phyloP scores from a whole-genome alignment of 1,140 invertebrate genomes.

The Pseudomyrmex pallidus region DNA sequence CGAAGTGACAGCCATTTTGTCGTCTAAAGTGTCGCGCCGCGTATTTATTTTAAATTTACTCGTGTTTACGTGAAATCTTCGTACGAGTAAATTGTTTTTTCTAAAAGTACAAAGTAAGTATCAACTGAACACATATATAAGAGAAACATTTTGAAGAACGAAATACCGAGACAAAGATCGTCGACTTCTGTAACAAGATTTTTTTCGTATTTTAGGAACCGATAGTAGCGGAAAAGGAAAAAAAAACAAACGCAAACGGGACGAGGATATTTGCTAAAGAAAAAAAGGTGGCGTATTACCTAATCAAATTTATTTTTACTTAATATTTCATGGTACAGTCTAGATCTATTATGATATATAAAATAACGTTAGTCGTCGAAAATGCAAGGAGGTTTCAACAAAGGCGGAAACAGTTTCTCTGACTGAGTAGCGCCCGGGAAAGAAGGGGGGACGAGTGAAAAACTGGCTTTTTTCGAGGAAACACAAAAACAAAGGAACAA shows the following conservation, averaged over 20 bases:
- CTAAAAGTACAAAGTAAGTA: too few relatives aligned
- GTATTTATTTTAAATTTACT: background rate
- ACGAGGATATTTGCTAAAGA: background rate
- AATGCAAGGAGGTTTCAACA: constrained; percentile 78
- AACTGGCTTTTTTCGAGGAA: background rate
- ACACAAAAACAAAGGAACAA: constrained; percentile 1
- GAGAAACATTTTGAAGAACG: too few relatives aligned
- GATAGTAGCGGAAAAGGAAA: background rate
- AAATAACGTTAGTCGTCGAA: constrained; percentile 83
- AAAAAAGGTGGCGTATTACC: constrained; percentile 77
- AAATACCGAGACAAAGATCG: background rate
- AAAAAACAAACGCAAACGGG: background rate
- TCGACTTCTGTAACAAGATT: background rate
- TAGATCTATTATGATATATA: constrained; percentile 86
- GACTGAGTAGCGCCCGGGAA: constrained; percentile 77
- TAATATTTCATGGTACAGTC: constrained; percentile 86
- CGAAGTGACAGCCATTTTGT: too few relatives aligned
- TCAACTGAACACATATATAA: background rate
- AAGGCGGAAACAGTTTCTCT: constrained; percentile 70
- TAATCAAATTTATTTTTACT: constrained; percentile 86
- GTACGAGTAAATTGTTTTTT: too few relatives aligned
- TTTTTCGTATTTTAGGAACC: background rate
- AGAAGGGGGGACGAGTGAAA: constrained; percentile 69
- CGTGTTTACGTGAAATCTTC: too few relatives aligned
- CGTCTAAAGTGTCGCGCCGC: background rate